These are phyloP conservation scores for Pocillopora damicornis DNA, from an alignment of 64 coral and sea anemone species.

Conservation along the genomic window DNA sequence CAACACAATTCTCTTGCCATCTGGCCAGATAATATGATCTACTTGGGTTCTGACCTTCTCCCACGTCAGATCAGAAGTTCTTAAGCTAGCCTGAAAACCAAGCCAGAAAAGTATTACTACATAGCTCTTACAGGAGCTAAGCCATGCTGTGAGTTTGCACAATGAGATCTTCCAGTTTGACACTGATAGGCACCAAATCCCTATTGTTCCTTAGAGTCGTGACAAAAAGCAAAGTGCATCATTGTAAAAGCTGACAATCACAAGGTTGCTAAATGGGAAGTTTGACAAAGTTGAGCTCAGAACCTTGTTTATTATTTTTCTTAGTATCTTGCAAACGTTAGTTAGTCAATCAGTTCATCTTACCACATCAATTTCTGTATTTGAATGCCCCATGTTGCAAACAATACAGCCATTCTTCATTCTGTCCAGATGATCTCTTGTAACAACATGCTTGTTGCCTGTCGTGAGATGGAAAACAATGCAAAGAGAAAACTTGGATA, in stretches of 20 bases:
- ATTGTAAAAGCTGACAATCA: too few species aligned
- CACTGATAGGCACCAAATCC: too few species aligned
- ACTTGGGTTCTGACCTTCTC: conserved; percentile 99
- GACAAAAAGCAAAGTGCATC: too few species aligned
- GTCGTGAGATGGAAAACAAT: background rate
- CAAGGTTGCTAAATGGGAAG: too few species aligned
- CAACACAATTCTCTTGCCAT: conserved; percentile 97
- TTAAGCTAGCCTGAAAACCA: conserved; percentile 74
- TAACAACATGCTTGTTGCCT: conserved; percentile 99
- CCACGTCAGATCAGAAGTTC: conserved; percentile 97
- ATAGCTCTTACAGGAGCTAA: too few species aligned
- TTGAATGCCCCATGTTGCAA: conserved; percentile 99
- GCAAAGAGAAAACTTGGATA: background rate
- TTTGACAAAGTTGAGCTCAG: too few species aligned
- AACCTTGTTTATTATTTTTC: too few species aligned
- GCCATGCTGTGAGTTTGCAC: too few species aligned
- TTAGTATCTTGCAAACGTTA: too few species aligned
- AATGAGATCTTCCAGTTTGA: too few species aligned
- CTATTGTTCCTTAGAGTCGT: too few species aligned
- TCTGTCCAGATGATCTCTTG: conserved; percentile 95
- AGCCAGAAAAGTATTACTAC: background rate
- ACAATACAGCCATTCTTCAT: conserved; percentile 99
- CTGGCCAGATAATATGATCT: conserved; percentile 99
- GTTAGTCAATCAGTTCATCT: background rate
- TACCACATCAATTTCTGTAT: conserved; percentile 99